Base-by-base conservation (phyloP, 2,113 vertebrate genomes). In the Rhineura floridana region DNA sequence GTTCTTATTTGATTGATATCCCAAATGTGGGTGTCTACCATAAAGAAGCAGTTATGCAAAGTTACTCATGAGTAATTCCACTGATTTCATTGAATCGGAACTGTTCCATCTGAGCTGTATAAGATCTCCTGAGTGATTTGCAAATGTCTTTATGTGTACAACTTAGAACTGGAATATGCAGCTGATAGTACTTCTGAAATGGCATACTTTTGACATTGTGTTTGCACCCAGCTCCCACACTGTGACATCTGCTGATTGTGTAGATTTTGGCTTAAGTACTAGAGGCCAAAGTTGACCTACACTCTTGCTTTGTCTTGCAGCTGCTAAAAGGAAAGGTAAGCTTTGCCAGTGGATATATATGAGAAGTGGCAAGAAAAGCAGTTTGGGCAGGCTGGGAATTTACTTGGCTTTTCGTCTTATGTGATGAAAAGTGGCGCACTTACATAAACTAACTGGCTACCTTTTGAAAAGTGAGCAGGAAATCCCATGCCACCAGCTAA, bases 381-480 rank as follows among this genome's bases (percentile, higher is more conserved):
- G 0, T n/a, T 6, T 33, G 3, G 50, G 28, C 62, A 52, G 36
- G n/a, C 12, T 0, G 81, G 80, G 30, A 33, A 46, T 67, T n/a
- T 81, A 62, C n/a, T 75, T n/a, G 36, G 52, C 67, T 52, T 65
- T 1, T 42, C 3, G 48, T 84, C 78, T 33, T 13, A 1, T 7
- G 2, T 1, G n/a, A 17, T 78, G 83, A 65, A 90, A 55, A 78
- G 23, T 21, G 30, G 2, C 0, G 1, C 0, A 36, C 1, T 0
- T 19, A 0, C 46, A 42, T 59, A 50, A 85, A 86, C 23, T 28
- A 3, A 0, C 7, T 55, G 0, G 0, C 15, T 0, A 1, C 0
- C 33, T n/a, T 62, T 52, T 25, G 81, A 59, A 83, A 76, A 81
- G 59, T 73, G 88, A 65, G 84, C 76, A 89, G 88, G 42, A 86